Evolutionary conservation across 2,797 vertebrate genomes (phyloP).

Genomic region (Rhinophrynus dorsalis): DNA sequence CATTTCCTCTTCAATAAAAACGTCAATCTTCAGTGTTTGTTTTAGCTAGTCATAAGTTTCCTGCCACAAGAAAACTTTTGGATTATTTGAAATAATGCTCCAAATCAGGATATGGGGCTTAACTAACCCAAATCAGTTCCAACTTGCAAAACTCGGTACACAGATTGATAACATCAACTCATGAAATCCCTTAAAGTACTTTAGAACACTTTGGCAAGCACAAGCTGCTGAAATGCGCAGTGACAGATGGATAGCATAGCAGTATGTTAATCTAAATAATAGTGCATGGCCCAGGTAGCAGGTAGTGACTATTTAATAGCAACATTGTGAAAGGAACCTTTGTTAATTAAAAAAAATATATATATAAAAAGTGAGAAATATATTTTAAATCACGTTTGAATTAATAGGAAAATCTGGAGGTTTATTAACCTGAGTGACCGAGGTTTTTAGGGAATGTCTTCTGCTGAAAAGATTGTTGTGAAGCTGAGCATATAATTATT

Average conservation of each 20-base stretch:
- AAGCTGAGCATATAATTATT: constrained; percentile 19
- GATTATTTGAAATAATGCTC: constrained; percentile 40
- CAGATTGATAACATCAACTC: constrained; percentile 49
- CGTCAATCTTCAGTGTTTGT: constrained; percentile 18
- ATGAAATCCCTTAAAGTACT: constrained; percentile 51
- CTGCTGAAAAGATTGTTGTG: background rate
- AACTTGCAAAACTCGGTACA: background rate
- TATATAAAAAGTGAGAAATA: background rate
- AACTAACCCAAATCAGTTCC: background rate
- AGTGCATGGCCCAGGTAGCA: too few relatives aligned
- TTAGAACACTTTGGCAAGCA: constrained; percentile 42
- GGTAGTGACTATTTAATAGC: constrained; percentile 35
- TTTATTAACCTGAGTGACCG: constrained; percentile 1
- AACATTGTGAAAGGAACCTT: constrained; percentile 40
- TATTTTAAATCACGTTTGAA: too few relatives aligned
- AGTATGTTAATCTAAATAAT: constrained; percentile 19
- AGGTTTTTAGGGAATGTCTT: constrained; percentile 1
- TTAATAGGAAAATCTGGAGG: too few relatives aligned
- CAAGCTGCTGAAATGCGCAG: constrained; percentile 36
- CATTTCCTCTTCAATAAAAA: background rate
- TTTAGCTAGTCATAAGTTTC: constrained; percentile 36
- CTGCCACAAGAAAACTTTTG: constrained; percentile 32
- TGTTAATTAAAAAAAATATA: constrained; percentile 36
- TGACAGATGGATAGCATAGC: constrained; percentile 17
- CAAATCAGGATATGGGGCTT: constrained; percentile 1